These are phyloP conservation scores for Myzus persicae DNA, from an alignment of 1,140 invertebrate genomes.

Conservation along the genomic window DNA sequence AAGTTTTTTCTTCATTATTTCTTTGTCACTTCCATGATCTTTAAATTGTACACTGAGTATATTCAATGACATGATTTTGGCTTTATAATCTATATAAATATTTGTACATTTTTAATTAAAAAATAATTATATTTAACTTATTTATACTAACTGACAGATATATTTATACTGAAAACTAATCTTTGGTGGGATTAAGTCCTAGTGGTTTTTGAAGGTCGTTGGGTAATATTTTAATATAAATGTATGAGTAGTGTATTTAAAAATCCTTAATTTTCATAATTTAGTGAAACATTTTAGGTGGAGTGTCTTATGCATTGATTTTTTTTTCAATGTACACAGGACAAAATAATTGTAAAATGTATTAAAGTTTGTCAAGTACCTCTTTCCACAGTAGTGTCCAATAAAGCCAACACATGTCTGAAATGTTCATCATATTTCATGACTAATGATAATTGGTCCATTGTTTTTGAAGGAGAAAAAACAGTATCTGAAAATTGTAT, in stretches of 20 bases:
- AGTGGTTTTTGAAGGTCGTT: no score
- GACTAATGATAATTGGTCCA: constrained; percentile 18
- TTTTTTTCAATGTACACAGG: not conserved
- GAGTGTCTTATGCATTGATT: not conserved
- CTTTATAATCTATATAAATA: constrained; percentile 49
- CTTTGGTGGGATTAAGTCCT: no score
- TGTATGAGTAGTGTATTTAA: no score
- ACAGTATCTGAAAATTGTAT: not conserved
- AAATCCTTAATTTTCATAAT: no score
- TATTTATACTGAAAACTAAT: not conserved
- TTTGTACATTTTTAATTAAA: not conserved
- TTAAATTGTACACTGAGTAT: constrained; percentile 30
- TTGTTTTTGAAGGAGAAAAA: not conserved
- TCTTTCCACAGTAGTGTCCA: constrained; percentile 52
- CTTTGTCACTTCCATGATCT: constrained; percentile 46
- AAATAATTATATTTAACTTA: not conserved
- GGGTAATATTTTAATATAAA: no score
- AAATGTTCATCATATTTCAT: constrained; percentile 51
- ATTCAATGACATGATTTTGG: constrained; percentile 30
- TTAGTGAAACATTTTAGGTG: no score
- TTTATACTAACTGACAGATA: not conserved
- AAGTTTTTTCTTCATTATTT: constrained; percentile 40
- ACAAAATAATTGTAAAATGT: not conserved
- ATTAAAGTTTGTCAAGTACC: constrained; percentile 2
- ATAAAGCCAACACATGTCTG: constrained; percentile 40